Evolutionary conservation across 1,140 invertebrate genomes (phyloP), one percentile per base, ranked within the genome.

Genomic region (Ceratosolen fusciceps): DNA sequence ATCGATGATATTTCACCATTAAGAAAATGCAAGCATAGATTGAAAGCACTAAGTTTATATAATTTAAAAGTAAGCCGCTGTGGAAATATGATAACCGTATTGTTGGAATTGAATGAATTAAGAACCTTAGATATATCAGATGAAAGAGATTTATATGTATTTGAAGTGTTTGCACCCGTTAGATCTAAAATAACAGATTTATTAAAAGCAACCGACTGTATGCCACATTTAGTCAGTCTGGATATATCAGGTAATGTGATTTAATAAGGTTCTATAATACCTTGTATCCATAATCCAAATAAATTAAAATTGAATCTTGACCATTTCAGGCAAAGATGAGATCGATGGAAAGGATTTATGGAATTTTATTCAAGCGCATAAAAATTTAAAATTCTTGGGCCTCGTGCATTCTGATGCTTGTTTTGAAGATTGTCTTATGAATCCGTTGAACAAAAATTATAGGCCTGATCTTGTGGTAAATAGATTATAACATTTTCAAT

Each of bases 1-100:
- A 92, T 96, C 26, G 92, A 92, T 82, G 93, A 95, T 87, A 92
- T 96, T 81, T 92, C 91, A 58, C 92, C 94, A 2, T 86, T 95
- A 24, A 88, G 88, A 79, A 92, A 92, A 81, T 93, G 93, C 83
- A 92, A 92, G 86, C 88, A 93, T 80, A 91, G 92, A 73, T 85
- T 95, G 34, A 93, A 92, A 84, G 92, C 91, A 70, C 85, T 95
- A 54, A 91, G 90, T 49, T 92, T 95, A 92, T 94, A 94, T 83
- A 94, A 94, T 87, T 86, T 94, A 62, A 91, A 92, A 83, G 90
- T 93, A 84, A 85, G 86, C 73, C 86, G 86, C 24, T 88, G 81
- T 83, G 87, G 88, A 77, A 90, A 90, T 88, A 88, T 93, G 60
- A 90, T 92, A 80, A 85, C 91, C 26, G 91, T 93, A 54, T 84